These are phyloP conservation scores for Trissolcus brochymenae DNA, from an alignment of 2,888 invertebrate genomes.

Conservation along the genomic window DNA sequence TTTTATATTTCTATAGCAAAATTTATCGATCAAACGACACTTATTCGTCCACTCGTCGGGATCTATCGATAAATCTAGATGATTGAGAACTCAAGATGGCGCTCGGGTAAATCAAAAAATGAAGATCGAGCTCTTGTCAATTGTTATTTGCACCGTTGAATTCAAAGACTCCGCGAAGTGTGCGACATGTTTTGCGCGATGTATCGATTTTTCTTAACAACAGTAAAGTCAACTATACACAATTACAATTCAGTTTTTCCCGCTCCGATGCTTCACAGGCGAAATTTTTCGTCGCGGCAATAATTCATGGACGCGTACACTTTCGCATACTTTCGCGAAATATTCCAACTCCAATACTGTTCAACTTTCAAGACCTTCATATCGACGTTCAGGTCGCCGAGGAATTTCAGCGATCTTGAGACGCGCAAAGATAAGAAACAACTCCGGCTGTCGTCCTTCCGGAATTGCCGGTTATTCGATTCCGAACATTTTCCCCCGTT, in stretches of 20 bases:
- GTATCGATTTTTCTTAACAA: constrained; percentile 11
- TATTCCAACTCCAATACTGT: constrained; percentile 43
- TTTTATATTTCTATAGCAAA: too few relatives aligned
- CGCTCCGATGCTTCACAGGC: background rate
- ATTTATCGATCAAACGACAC: too few relatives aligned
- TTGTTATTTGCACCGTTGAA: too few relatives aligned
- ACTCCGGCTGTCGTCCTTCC: constrained; percentile 46
- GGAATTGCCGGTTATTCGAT: constrained; percentile 56
- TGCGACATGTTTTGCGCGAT: too few relatives aligned
- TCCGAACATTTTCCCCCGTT: constrained; percentile 46
- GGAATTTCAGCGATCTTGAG: constrained; percentile 46
- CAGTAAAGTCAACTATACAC: constrained; percentile 21
- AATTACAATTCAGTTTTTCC: constrained; percentile 30
- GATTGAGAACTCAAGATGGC: too few relatives aligned
- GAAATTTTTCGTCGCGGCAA: too few relatives aligned
- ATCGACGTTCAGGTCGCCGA: constrained; percentile 45
- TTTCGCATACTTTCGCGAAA: constrained; percentile 50
- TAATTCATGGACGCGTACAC: constrained; percentile 41
- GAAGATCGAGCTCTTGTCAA: too few relatives aligned
- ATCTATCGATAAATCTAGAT: too few relatives aligned
- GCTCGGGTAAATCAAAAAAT: too few relatives aligned
- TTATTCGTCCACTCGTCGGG: too few relatives aligned
- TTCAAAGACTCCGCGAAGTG: too few relatives aligned
- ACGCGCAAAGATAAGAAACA: constrained; percentile 39
- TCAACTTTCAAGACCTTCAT: constrained; percentile 55